These are phyloP conservation scores for Lasiurus cinereus DNA, from an alignment of 2,113 vertebrate genomes.

Conservation along the genomic window DNA sequence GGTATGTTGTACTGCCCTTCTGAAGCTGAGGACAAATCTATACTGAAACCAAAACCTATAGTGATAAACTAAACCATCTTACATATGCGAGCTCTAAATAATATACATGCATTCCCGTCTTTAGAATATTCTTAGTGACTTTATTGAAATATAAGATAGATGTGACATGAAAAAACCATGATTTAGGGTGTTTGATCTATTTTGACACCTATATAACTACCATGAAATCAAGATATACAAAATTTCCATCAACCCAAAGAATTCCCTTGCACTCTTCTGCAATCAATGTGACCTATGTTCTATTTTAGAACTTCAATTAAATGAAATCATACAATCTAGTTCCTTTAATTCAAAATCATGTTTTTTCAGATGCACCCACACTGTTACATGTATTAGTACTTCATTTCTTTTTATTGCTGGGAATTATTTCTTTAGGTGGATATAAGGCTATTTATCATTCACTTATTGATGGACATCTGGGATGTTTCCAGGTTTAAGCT, in stretches of 20 bases:
- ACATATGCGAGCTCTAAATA: constrained; percentile 29
- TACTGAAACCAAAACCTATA: neutral
- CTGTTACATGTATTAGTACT: neutral
- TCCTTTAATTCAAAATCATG: neutral
- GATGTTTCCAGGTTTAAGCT: neutral
- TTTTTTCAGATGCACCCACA: neutral
- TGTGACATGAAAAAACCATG: neutral
- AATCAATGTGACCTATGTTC: neutral
- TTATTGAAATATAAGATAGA: neutral
- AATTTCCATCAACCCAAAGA: neutral
- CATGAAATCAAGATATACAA: neutral
- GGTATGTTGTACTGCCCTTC: neutral
- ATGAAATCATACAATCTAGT: neutral
- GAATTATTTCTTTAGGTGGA: neutral
- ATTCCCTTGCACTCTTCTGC: neutral
- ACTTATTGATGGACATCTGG: neutral
- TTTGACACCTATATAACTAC: neutral
- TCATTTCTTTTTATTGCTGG: neutral
- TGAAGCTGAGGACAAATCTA: neutral
- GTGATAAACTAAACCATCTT: neutral
- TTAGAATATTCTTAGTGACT: neutral
- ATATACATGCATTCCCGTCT: neutral
- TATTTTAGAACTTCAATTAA: neutral
- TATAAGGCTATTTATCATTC: neutral
- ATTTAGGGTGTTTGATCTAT: neutral